A percentile compares a stretch with the other conserved stretches of the same genome.
phyloP scores from a whole-genome alignment of 2,797 vertebrate genomes.

The Myotis vivesi region DNA sequence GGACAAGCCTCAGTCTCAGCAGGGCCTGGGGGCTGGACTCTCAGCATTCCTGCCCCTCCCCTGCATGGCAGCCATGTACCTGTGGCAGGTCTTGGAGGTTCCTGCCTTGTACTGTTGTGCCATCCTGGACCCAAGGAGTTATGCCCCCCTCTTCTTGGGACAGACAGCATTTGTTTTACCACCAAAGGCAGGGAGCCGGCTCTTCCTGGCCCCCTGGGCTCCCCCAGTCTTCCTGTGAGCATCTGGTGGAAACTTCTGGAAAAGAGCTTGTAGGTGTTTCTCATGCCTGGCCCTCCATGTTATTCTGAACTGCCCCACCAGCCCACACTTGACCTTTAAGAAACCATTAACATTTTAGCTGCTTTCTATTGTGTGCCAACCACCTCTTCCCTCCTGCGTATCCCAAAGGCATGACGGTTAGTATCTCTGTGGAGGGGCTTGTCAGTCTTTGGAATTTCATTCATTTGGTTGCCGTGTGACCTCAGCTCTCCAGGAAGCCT shows the following conservation, averaged over 20 bases:
- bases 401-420: not conserved
- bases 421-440: not conserved
- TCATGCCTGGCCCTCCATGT: not conserved
- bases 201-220: not conserved
- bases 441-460: not conserved
- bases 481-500: not conserved
- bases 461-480: not conserved
- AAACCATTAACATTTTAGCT: not conserved
- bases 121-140: not conserved
- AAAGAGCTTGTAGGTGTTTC: not conserved
- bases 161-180: not conserved
- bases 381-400: not conserved
- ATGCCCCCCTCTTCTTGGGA: not conserved
- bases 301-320: not conserved
- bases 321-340: not conserved
- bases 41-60: not conserved
- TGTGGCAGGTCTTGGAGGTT: not conserved
- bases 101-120: not conserved
- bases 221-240: not conserved
- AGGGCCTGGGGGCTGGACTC: not conserved
- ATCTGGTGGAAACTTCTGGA: not conserved
- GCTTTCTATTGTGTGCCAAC: not conserved
- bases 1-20: not conserved
- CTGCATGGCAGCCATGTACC: not conserved
- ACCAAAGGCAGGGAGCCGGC: not conserved